Percentiles rank a stretch among this genome's conserved stretches.
Conservation (phyloP, 2,797 vertebrate genomes). For the Nannoperca obscura region DNA sequence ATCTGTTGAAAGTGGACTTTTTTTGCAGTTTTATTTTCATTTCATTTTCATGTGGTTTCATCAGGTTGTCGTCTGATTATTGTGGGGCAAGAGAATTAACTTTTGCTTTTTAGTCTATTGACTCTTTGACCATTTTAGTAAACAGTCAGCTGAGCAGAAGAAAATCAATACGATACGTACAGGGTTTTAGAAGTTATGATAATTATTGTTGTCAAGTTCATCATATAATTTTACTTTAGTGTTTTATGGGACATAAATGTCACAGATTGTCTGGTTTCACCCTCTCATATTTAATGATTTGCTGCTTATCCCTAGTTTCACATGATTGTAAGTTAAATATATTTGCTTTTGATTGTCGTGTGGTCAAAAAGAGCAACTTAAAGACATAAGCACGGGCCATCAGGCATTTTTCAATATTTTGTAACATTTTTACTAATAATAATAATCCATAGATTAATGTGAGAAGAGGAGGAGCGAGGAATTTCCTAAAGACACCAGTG, state of each 20-base stretch:
- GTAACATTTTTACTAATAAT: neutral
- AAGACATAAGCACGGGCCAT: neutral
- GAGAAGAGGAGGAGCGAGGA: conserved; percentile 25
- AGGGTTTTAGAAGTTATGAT: neutral
- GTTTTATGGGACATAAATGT: too few species aligned
- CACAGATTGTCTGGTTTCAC: neutral
- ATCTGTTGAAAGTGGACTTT: neutral
- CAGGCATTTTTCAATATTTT: neutral
- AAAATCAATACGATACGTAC: neutral
- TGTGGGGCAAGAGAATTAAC: neutral
- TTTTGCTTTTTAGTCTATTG: neutral
- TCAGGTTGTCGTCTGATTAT: neutral
- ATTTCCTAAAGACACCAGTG: conserved; percentile 44
- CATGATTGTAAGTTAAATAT: neutral
- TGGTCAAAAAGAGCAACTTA: neutral
- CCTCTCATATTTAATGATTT: neutral
- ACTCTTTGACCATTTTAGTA: neutral
- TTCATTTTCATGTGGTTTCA: conserved; percentile 2
- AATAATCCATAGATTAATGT: neutral
- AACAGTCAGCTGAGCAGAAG: neutral
- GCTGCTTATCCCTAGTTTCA: neutral
- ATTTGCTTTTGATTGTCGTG: neutral
- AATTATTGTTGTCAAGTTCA: neutral
- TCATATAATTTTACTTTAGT: neutral
- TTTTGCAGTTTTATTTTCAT: neutral